Conservation (phyloP, 2,888 invertebrate genomes). For the Pristionchus exspectatus region DNA sequence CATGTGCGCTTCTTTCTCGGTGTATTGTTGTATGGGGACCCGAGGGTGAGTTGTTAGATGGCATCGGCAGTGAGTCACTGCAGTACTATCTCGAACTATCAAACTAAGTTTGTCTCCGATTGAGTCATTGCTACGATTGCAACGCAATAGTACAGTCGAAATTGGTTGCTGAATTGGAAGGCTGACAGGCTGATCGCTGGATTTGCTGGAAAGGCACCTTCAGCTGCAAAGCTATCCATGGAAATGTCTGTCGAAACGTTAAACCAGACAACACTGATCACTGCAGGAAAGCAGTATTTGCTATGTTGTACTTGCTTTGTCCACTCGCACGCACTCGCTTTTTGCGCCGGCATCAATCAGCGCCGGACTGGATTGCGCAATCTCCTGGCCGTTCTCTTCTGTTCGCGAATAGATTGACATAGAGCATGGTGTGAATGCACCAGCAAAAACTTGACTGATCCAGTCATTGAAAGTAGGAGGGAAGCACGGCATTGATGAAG, state of each 20-base stretch:
- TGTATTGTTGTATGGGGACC: neutral
- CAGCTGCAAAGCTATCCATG: no score
- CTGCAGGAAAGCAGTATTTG: no score
- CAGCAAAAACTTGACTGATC: neutral
- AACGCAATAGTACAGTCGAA: no score
- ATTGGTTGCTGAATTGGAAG: no score
- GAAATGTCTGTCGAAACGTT: no score
- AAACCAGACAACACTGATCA: no score
- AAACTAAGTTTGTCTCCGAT: neutral
- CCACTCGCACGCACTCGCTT: neutral
- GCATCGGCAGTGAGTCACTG: neutral
- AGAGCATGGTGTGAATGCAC: constrained; percentile 3
- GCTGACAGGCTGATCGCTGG: no score
- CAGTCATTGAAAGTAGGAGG: neutral
- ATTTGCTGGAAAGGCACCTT: no score
- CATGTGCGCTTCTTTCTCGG: neutral
- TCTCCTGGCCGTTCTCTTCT: neutral
- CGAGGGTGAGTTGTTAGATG: neutral
- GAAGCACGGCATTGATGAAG: neutral
- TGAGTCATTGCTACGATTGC: neutral
- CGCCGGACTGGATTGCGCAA: neutral
- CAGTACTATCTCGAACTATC: neutral
- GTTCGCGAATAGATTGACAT: neutral
- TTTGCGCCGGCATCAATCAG: neutral
- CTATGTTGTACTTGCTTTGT: neutral